phyloP scores from a whole-genome alignment of 2,888 invertebrate genomes.

The Rotaria magnacalcarata region DNA sequence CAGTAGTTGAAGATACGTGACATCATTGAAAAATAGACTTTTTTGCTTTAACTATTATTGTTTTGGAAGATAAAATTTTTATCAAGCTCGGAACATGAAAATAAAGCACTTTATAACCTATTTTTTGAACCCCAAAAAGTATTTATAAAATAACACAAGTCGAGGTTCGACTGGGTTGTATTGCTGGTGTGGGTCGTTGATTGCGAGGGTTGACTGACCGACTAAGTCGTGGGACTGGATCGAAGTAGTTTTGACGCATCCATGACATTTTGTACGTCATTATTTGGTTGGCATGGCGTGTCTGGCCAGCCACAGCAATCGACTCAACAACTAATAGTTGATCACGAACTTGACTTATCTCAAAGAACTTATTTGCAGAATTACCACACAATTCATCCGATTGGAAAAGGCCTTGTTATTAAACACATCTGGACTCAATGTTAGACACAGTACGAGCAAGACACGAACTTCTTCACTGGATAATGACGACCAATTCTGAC shows the following conservation, averaged over 20 bases:
- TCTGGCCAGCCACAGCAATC: neutral
- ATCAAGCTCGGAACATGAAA: too few species aligned
- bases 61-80: too few species aligned
- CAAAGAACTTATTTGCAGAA: neutral
- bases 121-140: too few species aligned
- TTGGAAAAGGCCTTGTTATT: neutral
- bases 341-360: slow-evolving; percentile 1
- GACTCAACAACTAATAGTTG: neutral
- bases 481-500: neutral
- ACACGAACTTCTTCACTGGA: neutral
- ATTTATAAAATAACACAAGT: too few species aligned
- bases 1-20: too few species aligned
- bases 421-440: neutral
- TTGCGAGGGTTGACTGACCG: too few species aligned
- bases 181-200: too few species aligned
- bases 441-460: neutral
- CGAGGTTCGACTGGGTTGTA: too few species aligned
- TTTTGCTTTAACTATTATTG: too few species aligned
- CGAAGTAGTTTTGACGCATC: neutral
- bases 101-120: too few species aligned
- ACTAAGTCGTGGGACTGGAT: neutral
- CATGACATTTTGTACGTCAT: neutral
- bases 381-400: neutral
- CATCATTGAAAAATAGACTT: too few species aligned
- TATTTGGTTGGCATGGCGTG: neutral